Evolutionary conservation across 2,797 vertebrate genomes (phyloP), one percentile per base, ranked within the genome.

Genomic region (Characodon lateralis): DNA sequence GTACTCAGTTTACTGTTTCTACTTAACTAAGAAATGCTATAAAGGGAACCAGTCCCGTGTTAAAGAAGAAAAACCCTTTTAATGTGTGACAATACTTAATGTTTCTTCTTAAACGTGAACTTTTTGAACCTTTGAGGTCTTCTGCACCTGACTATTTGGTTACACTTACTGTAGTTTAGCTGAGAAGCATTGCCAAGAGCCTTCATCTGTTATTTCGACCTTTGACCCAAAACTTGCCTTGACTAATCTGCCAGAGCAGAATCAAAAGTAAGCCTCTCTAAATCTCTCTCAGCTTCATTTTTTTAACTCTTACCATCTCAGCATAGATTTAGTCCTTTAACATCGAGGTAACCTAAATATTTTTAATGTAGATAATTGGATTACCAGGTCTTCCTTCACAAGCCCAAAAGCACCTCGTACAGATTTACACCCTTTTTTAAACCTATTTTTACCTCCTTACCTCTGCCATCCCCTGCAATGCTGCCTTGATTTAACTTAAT

Each of bases 361-460:
- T 91, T 93, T 83, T 74, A 87, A 78, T 85, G 79, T 63, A 88
- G 85, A 85, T 89, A 92, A 92, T 89, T 87, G 86, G 83, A 91
- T 91, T 89, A 91, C 80, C 31, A 31, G 31, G 73, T 82, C 79
- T 76, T 86, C 85, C 78, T 84, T 80, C 82, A 83, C 79, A 87
- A 85, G 71, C 85, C 88, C 74, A 84, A 76, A 59, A 88, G 87
- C 88, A 74, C 50, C 71, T 79, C 61, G 10, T 74, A 81, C 87
- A 80, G 65, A 90, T 89, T 89, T 89, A 88, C 85, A 84, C 71
- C 84, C 61, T 80, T 85, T 88, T 89, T 88, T 69, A 55, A 87
- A 85, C 76, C 76, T 91, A 79, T 87, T 89, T 91, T 82, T 86
- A 65, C 28, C 82, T 78, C 16, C 53, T 56, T 71, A 80, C 78